Percentiles rank a stretch among this genome's conserved stretches.
phyloP scores from a whole-genome alignment of 2,888 invertebrate species.

The Melitaea athalia region DNA sequence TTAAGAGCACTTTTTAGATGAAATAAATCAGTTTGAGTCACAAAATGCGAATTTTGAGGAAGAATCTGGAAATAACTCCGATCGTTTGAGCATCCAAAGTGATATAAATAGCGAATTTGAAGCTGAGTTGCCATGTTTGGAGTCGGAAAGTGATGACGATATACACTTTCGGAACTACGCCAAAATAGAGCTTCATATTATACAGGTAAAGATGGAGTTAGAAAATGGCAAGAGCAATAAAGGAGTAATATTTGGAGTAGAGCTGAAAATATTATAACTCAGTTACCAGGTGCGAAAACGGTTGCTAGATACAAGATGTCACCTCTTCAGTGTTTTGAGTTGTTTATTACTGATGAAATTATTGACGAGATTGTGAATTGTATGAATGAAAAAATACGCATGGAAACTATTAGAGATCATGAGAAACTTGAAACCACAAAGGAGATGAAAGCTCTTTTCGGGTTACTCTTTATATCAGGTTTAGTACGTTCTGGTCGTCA shows the following conservation, averaged over 20 bases:
- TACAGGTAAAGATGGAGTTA: conserved; percentile 29
- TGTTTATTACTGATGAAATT: conserved; percentile 27
- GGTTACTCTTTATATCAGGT: conserved; percentile 27
- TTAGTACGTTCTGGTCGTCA: conserved; percentile 21
- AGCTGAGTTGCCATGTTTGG: not conserved
- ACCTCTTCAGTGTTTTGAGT: conserved; percentile 22
- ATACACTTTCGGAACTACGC: conserved; percentile 3
- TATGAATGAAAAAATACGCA: conserved; percentile 24
- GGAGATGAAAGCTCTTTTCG: conserved; percentile 22
- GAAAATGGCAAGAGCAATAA: conserved; percentile 22
- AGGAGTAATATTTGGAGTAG: conserved; percentile 9
- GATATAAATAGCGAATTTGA: conserved; percentile 11
- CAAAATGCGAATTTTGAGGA: not conserved
- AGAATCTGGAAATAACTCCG: not conserved
- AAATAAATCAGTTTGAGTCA: conserved; percentile 2
- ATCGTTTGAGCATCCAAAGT: conserved; percentile 7
- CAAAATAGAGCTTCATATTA: conserved; percentile 10
- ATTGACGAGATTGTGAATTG: conserved; percentile 26
- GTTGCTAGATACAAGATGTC: conserved; percentile 23
- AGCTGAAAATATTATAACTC: no score
- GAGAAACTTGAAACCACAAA: conserved; percentile 20
- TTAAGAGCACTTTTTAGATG: conserved; percentile 1
- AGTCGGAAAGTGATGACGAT: not conserved
- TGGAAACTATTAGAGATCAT: conserved; percentile 20
- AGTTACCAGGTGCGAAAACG: conserved; percentile 23